Evolutionary conservation across 2,888 invertebrate genomes (phyloP).

Genomic region (Stegophylla sp.): DNA sequence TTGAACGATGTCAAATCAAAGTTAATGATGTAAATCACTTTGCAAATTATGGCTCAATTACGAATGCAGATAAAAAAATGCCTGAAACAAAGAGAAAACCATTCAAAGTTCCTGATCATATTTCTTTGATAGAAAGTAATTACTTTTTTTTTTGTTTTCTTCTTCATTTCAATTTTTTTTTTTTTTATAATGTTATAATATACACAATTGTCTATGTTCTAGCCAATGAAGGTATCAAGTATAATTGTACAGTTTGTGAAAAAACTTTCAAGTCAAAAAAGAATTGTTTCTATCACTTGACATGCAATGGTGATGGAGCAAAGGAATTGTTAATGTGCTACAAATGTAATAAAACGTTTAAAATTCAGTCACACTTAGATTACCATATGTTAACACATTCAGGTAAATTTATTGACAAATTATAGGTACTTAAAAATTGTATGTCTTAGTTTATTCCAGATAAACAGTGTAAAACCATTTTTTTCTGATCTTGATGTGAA

Average conservation of each 20-base stretch:
- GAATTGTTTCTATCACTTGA: slow-evolving; percentile 53
- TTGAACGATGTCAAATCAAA: background rate
- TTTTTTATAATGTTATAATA: background rate
- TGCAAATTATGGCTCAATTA: background rate
- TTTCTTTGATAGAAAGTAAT: slow-evolving; percentile 34
- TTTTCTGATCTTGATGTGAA: no score
- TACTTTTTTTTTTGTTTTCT: background rate
- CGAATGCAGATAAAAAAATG: background rate
- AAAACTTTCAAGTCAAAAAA: slow-evolving; percentile 51
- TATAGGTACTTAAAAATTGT: no score
- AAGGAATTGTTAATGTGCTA: slow-evolving; percentile 29
- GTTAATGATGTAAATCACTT: background rate
- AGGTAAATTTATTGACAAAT: slow-evolving; percentile 25
- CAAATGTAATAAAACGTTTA: slow-evolving; percentile 46
- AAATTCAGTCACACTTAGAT: slow-evolving; percentile 53
- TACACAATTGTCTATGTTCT: background rate
- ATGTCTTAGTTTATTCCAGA: no score
- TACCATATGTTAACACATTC: slow-evolving; percentile 55
- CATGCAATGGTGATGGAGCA: slow-evolving; percentile 39
- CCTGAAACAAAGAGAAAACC: slow-evolving; percentile 35
- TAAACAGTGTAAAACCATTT: no score
- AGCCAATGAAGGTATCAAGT: slow-evolving; percentile 48
- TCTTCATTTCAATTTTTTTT: background rate
- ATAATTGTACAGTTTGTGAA: slow-evolving; percentile 46
- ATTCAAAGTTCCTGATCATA: slow-evolving; percentile 45